Evolutionary conservation across 2,113 vertebrate species (phyloP), one percentile per base, ranked within the genome.

Genomic region (Takifugu flavidus): DNA sequence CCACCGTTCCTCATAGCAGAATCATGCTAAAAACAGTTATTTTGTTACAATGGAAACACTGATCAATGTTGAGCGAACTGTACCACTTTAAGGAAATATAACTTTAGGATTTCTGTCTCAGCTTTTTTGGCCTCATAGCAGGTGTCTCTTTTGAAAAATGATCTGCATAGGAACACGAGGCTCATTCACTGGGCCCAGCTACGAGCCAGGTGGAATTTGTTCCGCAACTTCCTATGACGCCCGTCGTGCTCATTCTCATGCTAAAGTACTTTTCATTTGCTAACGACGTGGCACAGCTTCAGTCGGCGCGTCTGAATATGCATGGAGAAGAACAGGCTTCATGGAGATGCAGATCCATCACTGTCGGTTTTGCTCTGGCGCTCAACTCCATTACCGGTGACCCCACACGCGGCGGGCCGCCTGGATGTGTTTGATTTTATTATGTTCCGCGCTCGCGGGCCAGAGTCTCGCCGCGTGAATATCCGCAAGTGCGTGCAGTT

Each of bases 241-340:
- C 13, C 65, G 20, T 20, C 46, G 74, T 67, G 56, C 82, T 87
- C 78, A 85, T 88, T 89, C 77, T 84, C 77, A 88, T 90, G 87
- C 79, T 85, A 88, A 90, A 85, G 71, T 84, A 82, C 86, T 80
- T 83, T 89, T 89, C 83, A 82, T 86, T 86, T 82, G 88, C 83
- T 87, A 88, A 87, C 82, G 62, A 85, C 12, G 59, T 89, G 89
- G 86, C 86, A 82, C 54, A 43, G 71, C 84, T 83, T 87, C 86
- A 86, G 79, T 87, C 84, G 5, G 58, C n/a, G 53, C 0, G 25
- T 71, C 64, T 89, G 80, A 86, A 88, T 89, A 86, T 85, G 77
- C 59, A 89, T 85, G 62, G 70, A 3, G 47, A 66, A 65, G 75
- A 78, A 74, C 78, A 79, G 82, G 71, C 78, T 86, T 83, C 77